phyloP scores from a whole-genome alignment of 2,888 invertebrate species.

The Balanococcus diminutus region DNA sequence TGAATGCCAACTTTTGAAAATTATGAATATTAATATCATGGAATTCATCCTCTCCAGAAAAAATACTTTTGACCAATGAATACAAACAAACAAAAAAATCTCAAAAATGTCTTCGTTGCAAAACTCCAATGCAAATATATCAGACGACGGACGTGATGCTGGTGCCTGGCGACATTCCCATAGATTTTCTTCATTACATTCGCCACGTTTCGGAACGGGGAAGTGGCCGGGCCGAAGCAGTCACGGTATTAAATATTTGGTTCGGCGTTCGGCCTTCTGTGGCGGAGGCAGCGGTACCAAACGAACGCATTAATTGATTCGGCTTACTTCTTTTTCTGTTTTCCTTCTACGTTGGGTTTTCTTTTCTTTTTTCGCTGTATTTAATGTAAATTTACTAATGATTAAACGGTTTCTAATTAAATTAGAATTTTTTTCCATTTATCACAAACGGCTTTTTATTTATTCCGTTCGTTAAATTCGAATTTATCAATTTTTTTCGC shows the following conservation, averaged over 20 bases:
- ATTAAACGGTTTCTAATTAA: constrained; percentile 22
- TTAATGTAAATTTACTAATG: constrained; percentile 22
- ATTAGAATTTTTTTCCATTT: constrained; percentile 22
- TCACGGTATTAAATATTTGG: background rate
- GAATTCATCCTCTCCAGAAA: too few relatives aligned
- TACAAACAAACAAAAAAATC: too few relatives aligned
- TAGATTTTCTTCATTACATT: background rate
- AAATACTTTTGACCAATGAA: too few relatives aligned
- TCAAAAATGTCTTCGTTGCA: too few relatives aligned
- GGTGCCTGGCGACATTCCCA: too few relatives aligned
- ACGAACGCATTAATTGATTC: background rate
- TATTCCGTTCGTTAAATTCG: constrained; percentile 14
- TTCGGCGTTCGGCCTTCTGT: background rate
- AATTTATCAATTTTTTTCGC: constrained; percentile 16
- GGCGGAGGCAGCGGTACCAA: too few relatives aligned
- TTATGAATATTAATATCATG: too few relatives aligned
- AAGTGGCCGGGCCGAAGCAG: too few relatives aligned
- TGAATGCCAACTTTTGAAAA: too few relatives aligned
- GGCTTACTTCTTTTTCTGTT: background rate
- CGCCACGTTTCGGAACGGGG: too few relatives aligned
- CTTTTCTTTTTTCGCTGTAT: background rate
- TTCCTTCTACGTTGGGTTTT: background rate
- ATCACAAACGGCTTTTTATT: constrained; percentile 14
- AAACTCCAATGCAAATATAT: too few relatives aligned
- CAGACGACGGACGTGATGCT: too few relatives aligned